Base-by-base conservation (phyloP, 2,113 vertebrate genomes). In the Saccopteryx bilineata region DNA sequence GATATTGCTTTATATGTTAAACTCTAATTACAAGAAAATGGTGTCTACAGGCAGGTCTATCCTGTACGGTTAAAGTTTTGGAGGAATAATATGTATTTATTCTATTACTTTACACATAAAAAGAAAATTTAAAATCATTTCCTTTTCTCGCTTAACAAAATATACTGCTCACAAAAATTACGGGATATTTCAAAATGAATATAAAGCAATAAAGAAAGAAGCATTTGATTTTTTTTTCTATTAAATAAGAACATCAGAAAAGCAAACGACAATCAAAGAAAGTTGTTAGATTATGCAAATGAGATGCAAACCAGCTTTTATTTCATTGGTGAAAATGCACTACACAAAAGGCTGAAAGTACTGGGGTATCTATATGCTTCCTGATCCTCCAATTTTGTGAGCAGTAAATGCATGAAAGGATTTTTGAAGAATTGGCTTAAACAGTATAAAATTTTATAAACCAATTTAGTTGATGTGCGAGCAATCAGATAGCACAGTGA, bases 121-220 rank as follows among this genome's bases (percentile, higher is more conserved):
- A 69, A 72, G n/a, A 33, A 4, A 10, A 74, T 39, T 76, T 66
- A 85, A 48, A 65, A 61, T 66, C 5, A 58, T 68, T 93, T 90
- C 5, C 71, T 93, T 90, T 95, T 60, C 39, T 90, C 31, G n/a
- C 9, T 46, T 33, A 92, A 89, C 3, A 39, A 81, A 75, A 93
- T 26, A 72, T 11, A 39, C 39, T 39, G 39, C 39, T 39, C 39
- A 39, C 39, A 39, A 39, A 39, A 39, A 39, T 39, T 39, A 39
- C 39, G 39, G 39, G 39, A 39, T 39, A 39, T 39, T 39, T 39
- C 39, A 39, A 39, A 39, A 39, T 39, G 39, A 39, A 39, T 39
- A 39, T 39, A 39, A 39, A 39, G 39, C 39, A 39, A 39, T 39
- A 39, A 39, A 39, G 39, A 39, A 39, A 39, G 39, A 39, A 39